A percentile compares a stretch with the other conserved stretches of the same genome.
phyloP scores from a whole-genome alignment of 2,113 vertebrate species.

The Phaethon lepturus region DNA sequence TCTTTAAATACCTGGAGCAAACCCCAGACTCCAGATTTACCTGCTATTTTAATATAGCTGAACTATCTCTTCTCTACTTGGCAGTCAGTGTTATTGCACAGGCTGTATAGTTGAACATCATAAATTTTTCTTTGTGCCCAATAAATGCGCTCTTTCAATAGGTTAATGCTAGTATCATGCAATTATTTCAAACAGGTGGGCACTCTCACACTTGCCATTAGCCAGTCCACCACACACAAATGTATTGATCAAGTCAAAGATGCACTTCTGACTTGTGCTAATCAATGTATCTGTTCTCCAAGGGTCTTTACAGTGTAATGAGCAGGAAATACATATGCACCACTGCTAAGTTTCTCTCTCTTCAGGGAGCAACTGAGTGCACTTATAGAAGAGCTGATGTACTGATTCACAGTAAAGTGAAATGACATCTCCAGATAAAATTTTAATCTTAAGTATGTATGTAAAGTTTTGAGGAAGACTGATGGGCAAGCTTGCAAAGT shows the following conservation, averaged over 20 bases:
- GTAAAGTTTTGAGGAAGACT: conserved; percentile 54
- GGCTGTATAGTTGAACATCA: conserved; percentile 16
- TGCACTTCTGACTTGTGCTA: conserved; percentile 65
- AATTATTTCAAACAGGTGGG: conserved; percentile 63
- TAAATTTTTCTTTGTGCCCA: conserved; percentile 50
- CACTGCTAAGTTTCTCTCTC: conserved; percentile 70
- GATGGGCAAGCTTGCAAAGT: conserved; percentile 20
- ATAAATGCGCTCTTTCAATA: conserved; percentile 43
- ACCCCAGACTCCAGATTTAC: conserved; percentile 66
- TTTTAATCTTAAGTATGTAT: conserved; percentile 59
- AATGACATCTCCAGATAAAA: conserved; percentile 62
- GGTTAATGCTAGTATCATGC: conserved; percentile 57
- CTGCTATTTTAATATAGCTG: conserved; percentile 57
- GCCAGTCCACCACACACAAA: not conserved
- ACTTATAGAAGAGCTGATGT: conserved; percentile 74
- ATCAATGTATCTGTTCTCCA: conserved; percentile 72
- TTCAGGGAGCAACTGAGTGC: conserved; percentile 76
- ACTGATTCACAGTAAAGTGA: conserved; percentile 68
- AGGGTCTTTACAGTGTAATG: conserved; percentile 72
- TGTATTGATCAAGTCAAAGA: conserved; percentile 66
- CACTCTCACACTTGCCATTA: conserved; percentile 59
- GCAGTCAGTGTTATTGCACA: conserved; percentile 54
- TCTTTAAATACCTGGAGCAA: conserved; percentile 66
- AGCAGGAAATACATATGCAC: conserved; percentile 65
- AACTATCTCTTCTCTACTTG: conserved; percentile 50